phyloP scores from a whole-genome alignment of 2,113 vertebrate species.

The Puffinus mauretanicus region DNA sequence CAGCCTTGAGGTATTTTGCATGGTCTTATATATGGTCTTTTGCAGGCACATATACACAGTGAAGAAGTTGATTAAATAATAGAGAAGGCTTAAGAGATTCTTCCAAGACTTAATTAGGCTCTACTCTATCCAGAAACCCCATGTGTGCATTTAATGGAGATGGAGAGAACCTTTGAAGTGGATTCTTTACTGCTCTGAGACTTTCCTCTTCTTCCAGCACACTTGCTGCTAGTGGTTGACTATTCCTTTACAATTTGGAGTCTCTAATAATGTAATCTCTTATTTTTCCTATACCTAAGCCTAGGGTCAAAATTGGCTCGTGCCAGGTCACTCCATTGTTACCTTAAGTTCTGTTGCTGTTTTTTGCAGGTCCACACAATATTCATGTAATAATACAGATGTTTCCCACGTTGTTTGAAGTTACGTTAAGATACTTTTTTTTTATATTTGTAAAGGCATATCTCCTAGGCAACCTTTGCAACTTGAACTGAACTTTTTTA shows the following conservation, averaged over 20 bases:
- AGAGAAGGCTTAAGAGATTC: neutral
- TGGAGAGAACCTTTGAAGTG: neutral
- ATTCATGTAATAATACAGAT: neutral
- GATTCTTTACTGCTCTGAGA: neutral
- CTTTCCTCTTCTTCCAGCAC: neutral
- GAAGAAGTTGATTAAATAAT: neutral
- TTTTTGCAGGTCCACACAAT: neutral
- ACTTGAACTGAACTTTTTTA: neutral
- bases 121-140: neutral
- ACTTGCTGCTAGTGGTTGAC: neutral
- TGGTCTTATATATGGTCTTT: neutral
- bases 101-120: neutral
- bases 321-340: neutral
- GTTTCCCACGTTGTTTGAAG: neutral
- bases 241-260: neutral
- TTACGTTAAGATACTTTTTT: neutral
- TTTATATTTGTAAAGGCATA: neutral
- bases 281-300: neutral
- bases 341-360: neutral
- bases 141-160: neutral
- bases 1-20: neutral
- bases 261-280: neutral
- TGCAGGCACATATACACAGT: neutral
- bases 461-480: neutral
- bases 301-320: neutral